Evolutionary conservation across 2,888 invertebrate species (phyloP), one percentile per base, ranked within the genome.

Genomic region (Conomelus anceps): DNA sequence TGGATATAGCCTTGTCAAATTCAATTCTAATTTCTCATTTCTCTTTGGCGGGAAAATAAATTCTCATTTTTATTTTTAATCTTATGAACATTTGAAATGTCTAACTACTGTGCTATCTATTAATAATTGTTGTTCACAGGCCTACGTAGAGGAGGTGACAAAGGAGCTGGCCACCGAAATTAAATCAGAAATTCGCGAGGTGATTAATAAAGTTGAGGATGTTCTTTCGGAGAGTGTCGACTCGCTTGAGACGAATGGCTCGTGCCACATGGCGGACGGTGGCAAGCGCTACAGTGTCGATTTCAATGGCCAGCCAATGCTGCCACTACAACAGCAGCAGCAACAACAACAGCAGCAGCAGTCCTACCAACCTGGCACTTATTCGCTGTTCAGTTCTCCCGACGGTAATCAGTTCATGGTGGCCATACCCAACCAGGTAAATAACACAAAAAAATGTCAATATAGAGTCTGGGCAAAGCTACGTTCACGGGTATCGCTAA

Each of bases 161-260:
- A 96, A 95, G 93, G 96, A 97, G 93, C 94, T 97, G 90, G 97
- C 97, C 0, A 96, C 96, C 13, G 97, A 97, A 93, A 96, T 97
- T 22, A 97, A 97, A 92, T 97, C 97, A 0, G 97, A 97, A 94
- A 96, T 97, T 84, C 94, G 97, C 7, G 97, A 96, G 93, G 97
- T 97, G 0, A 97, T 97, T 91, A 96, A 96, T 0, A 96, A 95
- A 93, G 97, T 97, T 0, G 97, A 97, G 91, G 96, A 97, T 92
- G 97, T 96, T 87, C 93, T 97, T 34, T 91, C 91, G 23, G 92
- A 92, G 86, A 91, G 90, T 90, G 89, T 86, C 0, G 90, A 90
- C 24, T 88, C 85, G 34, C 23, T 29, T 23, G 85, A 34, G n/a
- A 85, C 23, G 26, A 85, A 29, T 85, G 85, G 22, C 24, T 24